Conservation (phyloP, 2,113 vertebrate genomes). For the Dipodomys merriami region DNA sequence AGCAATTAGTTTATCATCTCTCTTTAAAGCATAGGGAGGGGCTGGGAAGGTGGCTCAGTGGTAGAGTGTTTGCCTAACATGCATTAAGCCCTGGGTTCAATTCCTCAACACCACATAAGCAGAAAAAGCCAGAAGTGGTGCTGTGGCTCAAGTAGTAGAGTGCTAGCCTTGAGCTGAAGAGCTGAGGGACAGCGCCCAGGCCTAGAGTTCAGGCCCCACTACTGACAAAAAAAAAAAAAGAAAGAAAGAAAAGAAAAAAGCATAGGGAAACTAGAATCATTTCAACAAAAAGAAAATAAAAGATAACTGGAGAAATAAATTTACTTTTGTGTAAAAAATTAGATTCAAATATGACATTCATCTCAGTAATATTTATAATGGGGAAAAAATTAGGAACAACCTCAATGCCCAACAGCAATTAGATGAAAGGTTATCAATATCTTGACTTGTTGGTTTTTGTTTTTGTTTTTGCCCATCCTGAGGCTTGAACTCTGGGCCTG, state of each 20-base stretch:
- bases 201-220: too few relatives aligned
- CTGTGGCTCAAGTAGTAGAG: too few relatives aligned
- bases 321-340: not conserved
- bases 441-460: not conserved
- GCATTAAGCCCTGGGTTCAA: too few relatives aligned
- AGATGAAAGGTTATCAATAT: not conserved
- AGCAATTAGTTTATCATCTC: not conserved
- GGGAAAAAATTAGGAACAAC: not conserved
- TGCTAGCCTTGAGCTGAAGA: too few relatives aligned
- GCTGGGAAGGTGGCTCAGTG: too few relatives aligned
- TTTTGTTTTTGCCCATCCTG: too few relatives aligned
- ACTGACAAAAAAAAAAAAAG: too few relatives aligned
- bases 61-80: too few relatives aligned
- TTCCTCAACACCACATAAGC: too few relatives aligned
- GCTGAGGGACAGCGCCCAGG: too few relatives aligned
- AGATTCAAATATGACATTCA: not conserved
- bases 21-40: not conserved
- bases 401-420: not conserved
- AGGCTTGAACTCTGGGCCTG: too few relatives aligned
- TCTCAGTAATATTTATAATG: not conserved
- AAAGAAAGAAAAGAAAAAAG: not conserved
- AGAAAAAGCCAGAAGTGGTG: too few relatives aligned
- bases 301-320: not conserved
- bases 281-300: constrained; percentile 17
- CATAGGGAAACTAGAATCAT: not conserved